Evolutionary conservation across 1,140 invertebrate species (phyloP).

Genomic region (Anthonomus grandis): DNA sequence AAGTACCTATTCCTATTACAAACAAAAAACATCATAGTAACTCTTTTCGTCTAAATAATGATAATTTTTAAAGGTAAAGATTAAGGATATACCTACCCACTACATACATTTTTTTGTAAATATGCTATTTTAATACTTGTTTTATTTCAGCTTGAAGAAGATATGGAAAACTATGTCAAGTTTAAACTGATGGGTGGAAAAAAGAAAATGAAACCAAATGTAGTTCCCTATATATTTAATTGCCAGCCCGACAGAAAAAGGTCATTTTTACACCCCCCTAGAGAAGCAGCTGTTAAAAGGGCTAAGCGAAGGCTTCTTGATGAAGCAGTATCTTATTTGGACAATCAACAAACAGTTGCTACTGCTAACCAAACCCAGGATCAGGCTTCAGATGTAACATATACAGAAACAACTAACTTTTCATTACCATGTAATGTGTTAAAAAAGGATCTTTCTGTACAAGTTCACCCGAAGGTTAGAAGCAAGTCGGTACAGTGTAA

Average conservation of each 20-base stretch:
- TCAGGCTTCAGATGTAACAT: neutral
- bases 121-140: slow-evolving; percentile 32
- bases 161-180: slow-evolving; percentile 45
- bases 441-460: slow-evolving; percentile 2
- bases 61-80: neutral
- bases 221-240: slow-evolving; percentile 43
- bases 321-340: too few species aligned
- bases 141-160: slow-evolving; percentile 42
- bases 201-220: slow-evolving; percentile 39
- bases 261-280: neutral
- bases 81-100: too few species aligned
- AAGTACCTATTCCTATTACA: slow-evolving; percentile 21
- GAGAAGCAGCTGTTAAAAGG: slow-evolving; percentile 8
- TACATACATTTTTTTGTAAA: neutral
- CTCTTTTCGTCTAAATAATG: too few species aligned
- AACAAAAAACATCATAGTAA: neutral
- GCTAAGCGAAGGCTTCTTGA: slow-evolving; percentile 7
- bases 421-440: neutral
- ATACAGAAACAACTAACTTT: neutral
- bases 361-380: neutral
- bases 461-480: slow-evolving; percentile 4
- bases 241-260: slow-evolving; percentile 41
- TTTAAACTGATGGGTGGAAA: slow-evolving; percentile 40
- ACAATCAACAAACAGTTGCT: too few species aligned
- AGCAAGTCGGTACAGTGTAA: slow-evolving; percentile 7